phyloP scores from a whole-genome alignment of 2,113 vertebrate genomes.

The Lasiurus borealis region DNA sequence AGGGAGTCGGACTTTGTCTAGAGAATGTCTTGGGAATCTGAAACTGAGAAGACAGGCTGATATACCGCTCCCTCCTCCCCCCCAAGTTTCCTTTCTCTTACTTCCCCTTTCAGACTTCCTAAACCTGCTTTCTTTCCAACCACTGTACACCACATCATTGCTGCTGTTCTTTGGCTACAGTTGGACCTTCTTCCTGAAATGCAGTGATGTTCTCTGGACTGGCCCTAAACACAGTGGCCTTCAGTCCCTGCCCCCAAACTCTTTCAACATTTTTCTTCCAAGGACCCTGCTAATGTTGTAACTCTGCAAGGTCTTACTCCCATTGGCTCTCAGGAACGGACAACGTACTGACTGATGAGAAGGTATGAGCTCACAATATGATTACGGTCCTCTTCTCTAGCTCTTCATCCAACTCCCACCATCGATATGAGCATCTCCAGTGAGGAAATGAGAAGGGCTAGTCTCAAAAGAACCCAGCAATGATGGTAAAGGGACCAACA shows the following conservation, averaged over 20 bases:
- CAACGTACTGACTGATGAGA: background rate
- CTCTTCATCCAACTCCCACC: background rate
- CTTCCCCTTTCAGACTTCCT: slow-evolving; percentile 16
- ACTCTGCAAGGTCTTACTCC: slow-evolving; percentile 7
- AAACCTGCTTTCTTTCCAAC: background rate
- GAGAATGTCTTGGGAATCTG: slow-evolving; percentile 81
- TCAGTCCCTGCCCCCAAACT: background rate
- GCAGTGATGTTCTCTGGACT: background rate
- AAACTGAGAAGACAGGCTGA: slow-evolving; percentile 26
- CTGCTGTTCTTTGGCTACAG: slow-evolving; percentile 14
- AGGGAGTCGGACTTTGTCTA: slow-evolving; percentile 78
- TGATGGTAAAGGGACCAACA: background rate
- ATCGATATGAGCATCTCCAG: background rate
- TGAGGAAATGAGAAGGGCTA: background rate
- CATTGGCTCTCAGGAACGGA: slow-evolving; percentile 31
- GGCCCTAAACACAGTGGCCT: background rate
- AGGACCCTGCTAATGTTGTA: background rate
- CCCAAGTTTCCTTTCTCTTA: background rate
- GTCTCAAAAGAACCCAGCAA: background rate
- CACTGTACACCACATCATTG: background rate
- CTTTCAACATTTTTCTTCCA: background rate
- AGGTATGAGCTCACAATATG: background rate
- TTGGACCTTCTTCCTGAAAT: slow-evolving; percentile 20
- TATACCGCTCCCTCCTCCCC: background rate
- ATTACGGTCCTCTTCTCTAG: background rate